Base-by-base conservation (phyloP, 2,888 invertebrate genomes). In the Drosophila flavopinicola region DNA sequence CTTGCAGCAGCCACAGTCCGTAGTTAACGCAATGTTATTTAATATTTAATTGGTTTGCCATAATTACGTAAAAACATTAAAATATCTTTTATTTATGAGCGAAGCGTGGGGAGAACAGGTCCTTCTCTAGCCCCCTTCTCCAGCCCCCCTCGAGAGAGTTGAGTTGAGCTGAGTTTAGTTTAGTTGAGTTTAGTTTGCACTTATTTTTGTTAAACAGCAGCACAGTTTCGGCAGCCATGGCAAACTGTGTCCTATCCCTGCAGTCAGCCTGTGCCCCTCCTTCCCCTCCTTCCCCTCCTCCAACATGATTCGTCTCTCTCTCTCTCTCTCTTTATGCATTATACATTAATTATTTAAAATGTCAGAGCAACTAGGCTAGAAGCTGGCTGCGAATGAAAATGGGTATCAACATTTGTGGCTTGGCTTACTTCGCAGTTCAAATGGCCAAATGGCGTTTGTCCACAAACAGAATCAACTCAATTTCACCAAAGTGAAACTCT, bases 41-140 rank as follows among this genome's bases (percentile, higher is more conserved):
- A 82, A 87, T 78, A 82, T 87, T 83, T 85, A 85, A 82, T 83
- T 85, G 70, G 66, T 72, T 70, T 42, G 69, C 78, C 87, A 78
- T 83, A 83, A 83, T 85, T 85, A 83, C 75, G 78, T 83, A 75
- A 83, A 85, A 87, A 87, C 79, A 87, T 87, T 87, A 83, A 85
- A 78, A 70, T 75, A 87, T 83, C 56, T 78, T 65, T 85, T 87
- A 83, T 83, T 83, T 78, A 87, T 87, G 49, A 57, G 20, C 49
- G 15, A 39, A 45, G 37, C 39, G 17, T 41, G 35, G 38, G 41
- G 32, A 25, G 24, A 44, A 47, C 2, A 4, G 20, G 20, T 20
- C 5, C 49, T 45, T 45, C 24, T 38, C 45, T 44, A 41, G 48
- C 17, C 44, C 45, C 59, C 44, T 1, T 23, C n/a, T n/a, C n/a